Conservation (phyloP, 2,113 vertebrate species). For the Choloepus hoffmanni region DNA sequence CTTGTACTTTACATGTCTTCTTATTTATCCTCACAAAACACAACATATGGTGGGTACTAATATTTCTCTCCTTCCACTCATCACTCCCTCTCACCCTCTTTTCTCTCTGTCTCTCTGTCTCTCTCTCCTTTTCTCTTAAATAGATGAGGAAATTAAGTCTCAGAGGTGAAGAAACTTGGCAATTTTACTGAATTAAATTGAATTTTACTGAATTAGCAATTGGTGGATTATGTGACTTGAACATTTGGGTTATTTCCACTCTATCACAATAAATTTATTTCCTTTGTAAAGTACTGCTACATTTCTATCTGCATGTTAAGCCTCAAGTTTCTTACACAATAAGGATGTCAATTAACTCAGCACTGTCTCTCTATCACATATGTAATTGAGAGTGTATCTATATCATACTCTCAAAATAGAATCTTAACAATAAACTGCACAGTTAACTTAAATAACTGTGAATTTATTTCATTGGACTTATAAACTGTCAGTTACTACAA, state of each 20-base stretch:
- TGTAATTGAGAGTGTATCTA: neutral
- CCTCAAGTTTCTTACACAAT: neutral
- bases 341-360: neutral
- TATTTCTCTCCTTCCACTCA: neutral
- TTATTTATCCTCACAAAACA: neutral
- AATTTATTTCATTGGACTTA: conserved; percentile 45
- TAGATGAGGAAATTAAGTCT: neutral
- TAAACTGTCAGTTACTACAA: conserved; percentile 19
- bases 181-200: neutral
- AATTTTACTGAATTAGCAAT: neutral
- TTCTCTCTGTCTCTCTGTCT: no score
- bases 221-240: neutral
- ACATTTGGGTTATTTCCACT: neutral
- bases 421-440: conserved; percentile 41
- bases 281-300: neutral
- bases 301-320: conserved; percentile 16
- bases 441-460: conserved; percentile 50
- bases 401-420: neutral
- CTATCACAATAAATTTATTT: neutral
- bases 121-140: neutral
- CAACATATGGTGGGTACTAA: neutral
- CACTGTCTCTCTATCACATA: neutral
- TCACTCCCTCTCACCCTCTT: no score
- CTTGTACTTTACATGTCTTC: neutral
- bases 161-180: neutral